Conservation (phyloP, 2,888 invertebrate species). For the Hypolimnas misippus region DNA sequence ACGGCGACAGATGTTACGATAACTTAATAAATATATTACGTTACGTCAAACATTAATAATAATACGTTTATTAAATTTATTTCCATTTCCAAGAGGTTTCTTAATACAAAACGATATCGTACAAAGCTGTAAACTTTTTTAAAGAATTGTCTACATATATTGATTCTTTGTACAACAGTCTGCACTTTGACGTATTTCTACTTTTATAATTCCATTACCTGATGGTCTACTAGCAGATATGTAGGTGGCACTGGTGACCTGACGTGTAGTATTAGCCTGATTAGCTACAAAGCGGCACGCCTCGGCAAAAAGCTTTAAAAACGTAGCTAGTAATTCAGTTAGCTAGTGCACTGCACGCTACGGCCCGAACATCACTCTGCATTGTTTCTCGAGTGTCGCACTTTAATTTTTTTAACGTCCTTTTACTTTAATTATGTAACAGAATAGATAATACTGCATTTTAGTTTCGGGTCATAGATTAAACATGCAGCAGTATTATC, state of each 20-base stretch:
- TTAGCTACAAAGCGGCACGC: constrained; percentile 66
- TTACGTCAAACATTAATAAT: too few species aligned
- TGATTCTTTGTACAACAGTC: neutral
- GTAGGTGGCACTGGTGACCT: constrained; percentile 53
- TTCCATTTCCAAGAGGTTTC: too few species aligned
- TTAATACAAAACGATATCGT: too few species aligned
- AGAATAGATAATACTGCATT: neutral
- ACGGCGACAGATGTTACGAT: neutral
- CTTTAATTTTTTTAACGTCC: constrained; percentile 26
- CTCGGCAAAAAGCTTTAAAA: constrained; percentile 77
- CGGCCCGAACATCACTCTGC: constrained; percentile 53
- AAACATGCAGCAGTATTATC: too few species aligned
- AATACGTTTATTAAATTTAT: too few species aligned
- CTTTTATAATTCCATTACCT: constrained; percentile 55
- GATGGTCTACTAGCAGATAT: constrained; percentile 40
- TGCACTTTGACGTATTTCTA: constrained; percentile 48
- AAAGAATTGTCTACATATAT: too few species aligned
- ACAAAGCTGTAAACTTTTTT: too few species aligned
- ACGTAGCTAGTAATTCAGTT: constrained; percentile 75
- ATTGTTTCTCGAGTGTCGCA: constrained; percentile 29
- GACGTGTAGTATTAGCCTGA: constrained; percentile 73
- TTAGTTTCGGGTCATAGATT: too few species aligned
- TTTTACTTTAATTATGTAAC: neutral
- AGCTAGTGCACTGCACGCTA: constrained; percentile 52
- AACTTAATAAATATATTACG: too few species aligned